Conservation (phyloP, 2,888 invertebrate genomes). For the Drosophila testacea region DNA sequence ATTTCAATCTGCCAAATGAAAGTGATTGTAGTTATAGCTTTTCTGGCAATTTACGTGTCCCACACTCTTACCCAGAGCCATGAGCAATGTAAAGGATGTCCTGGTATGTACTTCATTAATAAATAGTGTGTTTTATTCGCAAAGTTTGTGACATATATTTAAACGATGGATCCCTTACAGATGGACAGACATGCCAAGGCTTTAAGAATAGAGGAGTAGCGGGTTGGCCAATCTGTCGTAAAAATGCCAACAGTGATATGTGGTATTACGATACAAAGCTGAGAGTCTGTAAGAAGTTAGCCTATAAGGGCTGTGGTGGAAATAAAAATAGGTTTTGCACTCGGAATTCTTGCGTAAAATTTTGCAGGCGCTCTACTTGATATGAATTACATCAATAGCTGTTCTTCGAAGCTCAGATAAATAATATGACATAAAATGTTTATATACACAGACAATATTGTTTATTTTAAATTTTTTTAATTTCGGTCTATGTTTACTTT, state of each 20-base stretch:
- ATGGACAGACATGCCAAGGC: slow-evolving; percentile 3
- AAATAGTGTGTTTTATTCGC: too few species aligned
- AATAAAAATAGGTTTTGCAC: slow-evolving; percentile 47
- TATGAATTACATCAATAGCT: background rate
- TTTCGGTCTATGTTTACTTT: background rate
- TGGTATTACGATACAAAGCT: slow-evolving; percentile 32
- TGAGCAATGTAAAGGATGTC: slow-evolving; percentile 17
- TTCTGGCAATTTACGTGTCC: slow-evolving; percentile 10
- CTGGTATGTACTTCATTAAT: slow-evolving; percentile 1
- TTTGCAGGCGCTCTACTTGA: background rate
- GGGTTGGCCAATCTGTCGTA: slow-evolving; percentile 11
- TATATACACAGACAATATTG: too few species aligned
- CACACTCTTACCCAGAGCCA: background rate
- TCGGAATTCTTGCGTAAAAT: slow-evolving; percentile 4
- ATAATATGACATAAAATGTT: background rate
- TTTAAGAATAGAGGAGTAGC: slow-evolving; percentile 12
- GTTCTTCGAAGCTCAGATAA: background rate
- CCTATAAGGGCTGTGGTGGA: slow-evolving; percentile 42
- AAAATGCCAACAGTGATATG: slow-evolving; percentile 28
- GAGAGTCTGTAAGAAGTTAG: slow-evolving; percentile 22
- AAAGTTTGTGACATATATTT: background rate
- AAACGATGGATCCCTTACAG: background rate
- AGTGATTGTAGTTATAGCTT: slow-evolving; percentile 4
- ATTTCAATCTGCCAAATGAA: slow-evolving; percentile 17
- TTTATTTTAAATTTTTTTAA: background rate